Base-by-base conservation (phyloP, 2,797 vertebrate genomes). In the Eupleurogrammus muticus region DNA sequence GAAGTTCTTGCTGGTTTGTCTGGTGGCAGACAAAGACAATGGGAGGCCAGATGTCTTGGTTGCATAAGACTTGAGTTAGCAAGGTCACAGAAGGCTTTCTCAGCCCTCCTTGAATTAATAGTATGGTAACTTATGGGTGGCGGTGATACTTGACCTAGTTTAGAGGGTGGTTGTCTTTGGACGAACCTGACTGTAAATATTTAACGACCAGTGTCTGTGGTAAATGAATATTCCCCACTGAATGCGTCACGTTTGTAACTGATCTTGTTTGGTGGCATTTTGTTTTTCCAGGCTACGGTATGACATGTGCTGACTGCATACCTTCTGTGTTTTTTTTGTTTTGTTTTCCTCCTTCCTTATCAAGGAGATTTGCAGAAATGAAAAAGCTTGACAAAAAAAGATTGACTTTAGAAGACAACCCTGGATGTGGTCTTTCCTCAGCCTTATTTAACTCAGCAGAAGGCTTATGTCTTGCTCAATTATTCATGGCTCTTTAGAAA, bases 21-120 rank as follows among this genome's bases (percentile, higher is more conserved):
- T 81, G 53, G 51, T 44, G 52, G 57, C 64, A 85, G 73, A 93
- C 91, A 90, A 92, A 85, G 73, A 93, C 91, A 90, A 92, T 91
- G 79, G 80, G 69, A 57, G 83, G 16, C 51, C 73, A 75, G 77
- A 71, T 69, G 73, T 17, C 55, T 40, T 49, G 51, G 65, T 90
- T 92, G 40, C 79, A 84, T 87, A 89, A 93, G 16, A n/a, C 23
- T 4, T 17, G 14, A 32, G 38, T 65, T 62, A 8, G 38, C 19
- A 32, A 77, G 70, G 74, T 84, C 78, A 71, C 71, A 23, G 48
- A 67, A 40, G 55, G 48, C 51, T 51, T 38, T 13, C 28, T 28
- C 11, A 23, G 73, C 61, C 5, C 0, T 56, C 28, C 42, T 54
- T 23, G 49, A 52, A 32, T 28, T 34, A 5, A 38, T 7, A 14